Evolutionary conservation across 2,113 vertebrate genomes (phyloP).

Genomic region (Calyptomena viridis): DNA sequence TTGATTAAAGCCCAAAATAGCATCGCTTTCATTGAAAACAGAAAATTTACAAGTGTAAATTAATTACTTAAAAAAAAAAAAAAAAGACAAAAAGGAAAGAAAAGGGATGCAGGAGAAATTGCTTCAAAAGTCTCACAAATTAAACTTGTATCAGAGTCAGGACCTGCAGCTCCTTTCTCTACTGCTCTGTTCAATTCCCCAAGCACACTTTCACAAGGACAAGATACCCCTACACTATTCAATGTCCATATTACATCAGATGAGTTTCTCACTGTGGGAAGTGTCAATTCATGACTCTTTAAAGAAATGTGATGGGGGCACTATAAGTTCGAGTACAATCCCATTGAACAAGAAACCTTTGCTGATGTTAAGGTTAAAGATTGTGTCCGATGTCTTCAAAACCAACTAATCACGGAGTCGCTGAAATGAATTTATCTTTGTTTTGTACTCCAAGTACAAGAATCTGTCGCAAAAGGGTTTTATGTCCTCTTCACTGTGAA

Average conservation of each 20-base stretch:
- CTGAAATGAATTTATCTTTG: conserved; percentile 4
- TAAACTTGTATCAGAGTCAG: not conserved
- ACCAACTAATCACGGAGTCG: not conserved
- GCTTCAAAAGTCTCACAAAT: not conserved
- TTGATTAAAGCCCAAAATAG: not conserved
- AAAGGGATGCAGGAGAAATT: not conserved
- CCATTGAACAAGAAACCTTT: not conserved
- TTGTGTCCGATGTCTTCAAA: not conserved
- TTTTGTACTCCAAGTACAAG: not conserved
- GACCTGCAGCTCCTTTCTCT: not conserved
- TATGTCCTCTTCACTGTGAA: not conserved
- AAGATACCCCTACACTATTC: not conserved
- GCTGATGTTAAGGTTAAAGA: not conserved
- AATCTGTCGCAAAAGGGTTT: not conserved
- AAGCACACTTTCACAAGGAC: not conserved
- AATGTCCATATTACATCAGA: not conserved
- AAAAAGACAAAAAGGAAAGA: not conserved
- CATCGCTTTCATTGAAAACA: not conserved
- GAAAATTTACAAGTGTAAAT: not conserved
- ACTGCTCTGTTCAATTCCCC: not conserved
- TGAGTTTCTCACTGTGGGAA: not conserved
- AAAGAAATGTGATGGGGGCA: not conserved
- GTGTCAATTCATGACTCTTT: not conserved
- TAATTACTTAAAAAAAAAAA: not conserved
- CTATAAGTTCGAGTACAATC: not conserved